These are phyloP conservation scores for Pyrgus malvae DNA, from an alignment of 2,888 invertebrate species.

Conservation along the genomic window DNA sequence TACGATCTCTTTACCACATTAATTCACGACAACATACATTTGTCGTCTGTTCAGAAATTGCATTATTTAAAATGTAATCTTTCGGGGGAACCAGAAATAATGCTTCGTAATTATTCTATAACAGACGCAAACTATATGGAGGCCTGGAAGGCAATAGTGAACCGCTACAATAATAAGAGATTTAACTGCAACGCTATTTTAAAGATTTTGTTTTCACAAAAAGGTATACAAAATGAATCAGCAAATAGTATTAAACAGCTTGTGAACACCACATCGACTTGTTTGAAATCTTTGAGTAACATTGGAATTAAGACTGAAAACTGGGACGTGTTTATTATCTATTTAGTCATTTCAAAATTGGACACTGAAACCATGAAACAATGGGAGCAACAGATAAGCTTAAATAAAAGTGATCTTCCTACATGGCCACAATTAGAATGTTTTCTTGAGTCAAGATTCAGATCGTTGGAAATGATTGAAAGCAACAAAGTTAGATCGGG, in stretches of 20 bases:
- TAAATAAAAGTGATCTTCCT: not conserved
- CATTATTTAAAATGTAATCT: slow-evolving; percentile 36
- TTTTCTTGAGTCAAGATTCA: slow-evolving; percentile 30
- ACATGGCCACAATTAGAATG: slow-evolving; percentile 13
- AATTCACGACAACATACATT: slow-evolving; percentile 29
- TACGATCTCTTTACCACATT: slow-evolving; percentile 9
- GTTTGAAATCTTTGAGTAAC: not conserved
- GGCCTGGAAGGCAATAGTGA: slow-evolving; percentile 28
- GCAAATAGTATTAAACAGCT: not conserved
- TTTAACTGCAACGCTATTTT: slow-evolving; percentile 26
- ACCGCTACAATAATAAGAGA: slow-evolving; percentile 30
- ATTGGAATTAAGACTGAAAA: not conserved
- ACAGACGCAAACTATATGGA: slow-evolving; percentile 33
- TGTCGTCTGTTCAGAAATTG: slow-evolving; percentile 33
- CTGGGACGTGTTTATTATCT: slow-evolving; percentile 28
- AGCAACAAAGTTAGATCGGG: not conserved
- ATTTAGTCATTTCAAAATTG: slow-evolving; percentile 24
- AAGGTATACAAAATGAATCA: not conserved
- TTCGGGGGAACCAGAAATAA: slow-evolving; percentile 8
- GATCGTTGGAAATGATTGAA: slow-evolving; percentile 23
- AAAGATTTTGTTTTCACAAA: not conserved
- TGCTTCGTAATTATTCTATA: slow-evolving; percentile 17
- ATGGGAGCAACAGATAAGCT: slow-evolving; percentile 7
- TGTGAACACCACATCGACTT: not conserved
- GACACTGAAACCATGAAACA: slow-evolving; percentile 16